These are phyloP conservation scores for Abrostola tripartita DNA, from an alignment of 2,888 invertebrate genomes.

Conservation along the genomic window DNA sequence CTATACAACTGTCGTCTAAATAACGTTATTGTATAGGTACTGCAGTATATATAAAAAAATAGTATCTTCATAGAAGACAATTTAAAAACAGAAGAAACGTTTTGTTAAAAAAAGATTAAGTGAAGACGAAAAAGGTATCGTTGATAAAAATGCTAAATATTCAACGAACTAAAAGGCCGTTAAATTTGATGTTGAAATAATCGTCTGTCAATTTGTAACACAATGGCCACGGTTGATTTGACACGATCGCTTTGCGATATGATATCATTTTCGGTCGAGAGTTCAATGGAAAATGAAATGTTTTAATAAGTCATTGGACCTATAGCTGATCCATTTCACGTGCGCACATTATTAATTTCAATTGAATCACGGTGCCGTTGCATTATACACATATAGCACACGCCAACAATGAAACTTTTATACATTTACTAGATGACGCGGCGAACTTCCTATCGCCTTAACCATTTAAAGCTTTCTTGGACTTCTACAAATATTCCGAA, in stretches of 20 bases:
- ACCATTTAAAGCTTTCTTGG: too few relatives aligned
- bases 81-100: neutral
- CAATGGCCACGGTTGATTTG: conserved; percentile 18
- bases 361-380: neutral
- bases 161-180: conserved; percentile 22
- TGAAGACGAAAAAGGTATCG: conserved; percentile 25
- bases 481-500: too few relatives aligned
- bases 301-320: neutral
- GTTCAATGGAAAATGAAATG: neutral
- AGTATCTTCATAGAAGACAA: neutral
- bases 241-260: conserved; percentile 33
- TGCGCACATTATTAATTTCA: neutral
- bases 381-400: neutral
- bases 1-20: too few relatives aligned
- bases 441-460: too few relatives aligned
- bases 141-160: conserved; percentile 26
- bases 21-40: too few relatives aligned
- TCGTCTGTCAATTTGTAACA: conserved; percentile 35
- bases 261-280: neutral
- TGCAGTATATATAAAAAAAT: too few relatives aligned
- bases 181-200: conserved; percentile 33
- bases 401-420: neutral
- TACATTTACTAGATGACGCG: too few relatives aligned
- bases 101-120: neutral
- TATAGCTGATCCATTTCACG: neutral